Base-by-base conservation (phyloP, 2,113 vertebrate genomes). In the Tragelaphus scriptus region DNA sequence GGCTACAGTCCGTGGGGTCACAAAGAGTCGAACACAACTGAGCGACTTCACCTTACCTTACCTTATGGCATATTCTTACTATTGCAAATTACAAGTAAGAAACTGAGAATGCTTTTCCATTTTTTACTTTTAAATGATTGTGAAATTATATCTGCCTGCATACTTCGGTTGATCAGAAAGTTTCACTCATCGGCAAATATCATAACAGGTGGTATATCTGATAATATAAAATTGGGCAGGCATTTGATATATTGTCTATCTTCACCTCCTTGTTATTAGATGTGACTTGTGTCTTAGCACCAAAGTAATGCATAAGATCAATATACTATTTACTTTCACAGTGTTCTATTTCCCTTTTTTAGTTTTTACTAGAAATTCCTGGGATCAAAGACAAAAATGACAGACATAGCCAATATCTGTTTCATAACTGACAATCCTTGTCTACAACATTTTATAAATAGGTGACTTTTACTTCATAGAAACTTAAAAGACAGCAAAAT, bases 331-430 rank as follows among this genome's bases (percentile, higher is more conserved):
- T 81, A 79, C 12, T 93, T 92, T 65, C 44, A 91, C 26, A 47
- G 23, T 61, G 25, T 49, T 92, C 32, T 32, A 85, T 49, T 80
- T 92, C 53, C 21, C 16, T 59, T 96, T 55, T 85, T 77, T 49
- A 63, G 36, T 87, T 96, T 40, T 85, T 56, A 88, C 51, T 40
- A 97, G 75, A 94, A 95, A 89, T 84, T 97, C 58, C 80, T 87
- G 5, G 36, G 26, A 82, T 90, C 81, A 88, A 93, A 2, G 36
- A 88, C 53, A 94, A 91, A 93, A 85, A 86, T n/a, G 49, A 96
- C 32, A 86, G 16, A 90, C 85, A 96, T 6, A 82, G 56, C 30
- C 94, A 95, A 14, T 94, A 88, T 61, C 14, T 61, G 4, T 91
- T 91, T 95, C 32, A 90, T 61, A 91, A 88, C 3, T 94, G 44